phyloP scores from a whole-genome alignment of 92 coral and sea anemone species.

The Porites lobata region DNA sequence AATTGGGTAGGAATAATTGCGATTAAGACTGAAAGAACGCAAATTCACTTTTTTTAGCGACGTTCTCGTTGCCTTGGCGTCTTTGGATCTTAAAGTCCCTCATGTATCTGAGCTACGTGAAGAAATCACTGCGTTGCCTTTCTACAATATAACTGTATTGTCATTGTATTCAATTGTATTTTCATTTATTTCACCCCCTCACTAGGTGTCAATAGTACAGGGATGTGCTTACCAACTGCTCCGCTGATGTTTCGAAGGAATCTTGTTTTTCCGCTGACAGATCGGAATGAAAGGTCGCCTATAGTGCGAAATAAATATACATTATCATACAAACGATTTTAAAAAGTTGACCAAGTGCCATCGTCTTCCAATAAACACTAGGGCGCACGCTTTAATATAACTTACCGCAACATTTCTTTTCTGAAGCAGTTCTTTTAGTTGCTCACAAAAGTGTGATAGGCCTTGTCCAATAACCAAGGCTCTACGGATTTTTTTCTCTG shows the following conservation, averaged over 20 bases:
- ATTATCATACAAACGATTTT: no score
- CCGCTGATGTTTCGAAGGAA: neutral
- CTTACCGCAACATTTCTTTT: conserved; percentile 53
- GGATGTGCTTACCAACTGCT: conserved; percentile 14
- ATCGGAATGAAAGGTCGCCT: conserved; percentile 28
- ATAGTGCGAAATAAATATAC: neutral
- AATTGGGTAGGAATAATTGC: no score
- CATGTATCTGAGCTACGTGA: no score
- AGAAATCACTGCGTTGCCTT: no score
- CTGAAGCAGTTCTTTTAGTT: conserved; percentile 18
- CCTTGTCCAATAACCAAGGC: conserved; percentile 10
- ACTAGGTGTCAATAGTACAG: no score
- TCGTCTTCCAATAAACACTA: no score
- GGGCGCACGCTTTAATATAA: neutral
- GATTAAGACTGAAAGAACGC: no score
- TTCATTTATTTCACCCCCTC: neutral
- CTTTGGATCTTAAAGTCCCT: no score
- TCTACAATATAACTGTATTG: neutral
- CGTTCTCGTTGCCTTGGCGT: no score
- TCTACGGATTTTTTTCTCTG: conserved; percentile 13
- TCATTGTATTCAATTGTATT: neutral
- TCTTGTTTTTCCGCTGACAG: neutral
- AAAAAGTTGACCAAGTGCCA: no score
- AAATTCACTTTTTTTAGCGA: no score
- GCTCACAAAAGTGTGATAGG: neutral